Evolutionary conservation across 1,140 invertebrate species (phyloP).

Genomic region (Thaumatotibia leucotreta): DNA sequence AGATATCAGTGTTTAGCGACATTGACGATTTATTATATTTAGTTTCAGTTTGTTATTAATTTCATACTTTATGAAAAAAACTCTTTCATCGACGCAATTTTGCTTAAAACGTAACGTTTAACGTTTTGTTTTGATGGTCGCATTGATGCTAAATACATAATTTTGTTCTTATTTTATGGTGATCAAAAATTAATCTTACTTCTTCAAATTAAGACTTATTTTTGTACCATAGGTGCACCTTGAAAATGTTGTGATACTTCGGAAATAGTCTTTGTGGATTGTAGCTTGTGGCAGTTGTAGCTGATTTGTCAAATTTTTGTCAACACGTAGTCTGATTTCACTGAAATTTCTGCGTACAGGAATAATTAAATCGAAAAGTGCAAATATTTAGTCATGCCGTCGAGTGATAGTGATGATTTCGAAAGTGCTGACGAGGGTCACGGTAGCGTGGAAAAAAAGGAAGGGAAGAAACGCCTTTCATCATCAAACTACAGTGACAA

Average conservation of each 20-base stretch:
- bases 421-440: constrained; percentile 82
- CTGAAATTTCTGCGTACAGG: neutral
- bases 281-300: constrained; percentile 13
- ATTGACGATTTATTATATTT: too few relatives aligned
- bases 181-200: neutral
- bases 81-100: too few relatives aligned
- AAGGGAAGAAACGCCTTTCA: constrained; percentile 55
- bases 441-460: constrained; percentile 43
- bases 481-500: constrained; percentile 67
- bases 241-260: neutral
- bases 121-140: neutral
- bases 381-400: constrained; percentile 76
- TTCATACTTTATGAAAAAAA: too few relatives aligned
- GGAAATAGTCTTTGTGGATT: neutral
- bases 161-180: neutral
- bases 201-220: neutral
- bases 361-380: neutral
- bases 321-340: constrained; percentile 32
- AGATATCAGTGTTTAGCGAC: too few relatives aligned
- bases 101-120: neutral
- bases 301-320: constrained; percentile 30
- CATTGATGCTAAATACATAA: neutral
- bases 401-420: constrained; percentile 85
- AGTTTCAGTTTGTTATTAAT: too few relatives aligned
- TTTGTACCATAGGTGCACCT: neutral